phyloP scores from a whole-genome alignment of 2,113 vertebrate genomes.

The Coturnix japonica region DNA sequence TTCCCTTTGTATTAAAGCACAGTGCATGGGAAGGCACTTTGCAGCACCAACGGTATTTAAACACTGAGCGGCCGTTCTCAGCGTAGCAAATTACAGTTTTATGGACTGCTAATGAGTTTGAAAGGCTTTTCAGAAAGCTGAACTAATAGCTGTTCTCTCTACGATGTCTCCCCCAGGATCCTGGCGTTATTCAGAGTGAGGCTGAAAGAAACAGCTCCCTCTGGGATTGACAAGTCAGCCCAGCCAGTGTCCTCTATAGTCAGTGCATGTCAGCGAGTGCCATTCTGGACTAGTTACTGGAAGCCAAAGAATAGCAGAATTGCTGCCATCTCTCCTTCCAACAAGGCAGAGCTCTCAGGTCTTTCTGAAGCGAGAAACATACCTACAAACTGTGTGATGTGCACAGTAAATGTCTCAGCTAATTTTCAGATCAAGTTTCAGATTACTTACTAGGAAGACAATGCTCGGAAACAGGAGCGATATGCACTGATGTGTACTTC shows the following conservation, averaged over 20 bases:
- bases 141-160: neutral
- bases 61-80: neutral
- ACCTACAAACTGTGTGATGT: neutral
- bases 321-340: neutral
- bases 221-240: neutral
- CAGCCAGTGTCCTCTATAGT: neutral
- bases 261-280: neutral
- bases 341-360: neutral
- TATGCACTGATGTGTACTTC: neutral
- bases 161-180: neutral
- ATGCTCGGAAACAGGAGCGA: conserved; percentile 14
- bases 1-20: neutral
- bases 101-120: neutral
- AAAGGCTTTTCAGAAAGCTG: neutral
- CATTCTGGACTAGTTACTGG: neutral
- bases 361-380: neutral
- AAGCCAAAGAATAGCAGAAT: neutral
- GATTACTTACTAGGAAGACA: conserved; percentile 45
- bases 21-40: neutral
- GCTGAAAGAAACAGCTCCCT: neutral
- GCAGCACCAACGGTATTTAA: neutral
- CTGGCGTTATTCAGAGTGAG: neutral
- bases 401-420: neutral
- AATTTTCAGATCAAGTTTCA: conserved; percentile 31
- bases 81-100: neutral